Conservation (phyloP, 2,888 invertebrate genomes). For the Nomada flava region DNA sequence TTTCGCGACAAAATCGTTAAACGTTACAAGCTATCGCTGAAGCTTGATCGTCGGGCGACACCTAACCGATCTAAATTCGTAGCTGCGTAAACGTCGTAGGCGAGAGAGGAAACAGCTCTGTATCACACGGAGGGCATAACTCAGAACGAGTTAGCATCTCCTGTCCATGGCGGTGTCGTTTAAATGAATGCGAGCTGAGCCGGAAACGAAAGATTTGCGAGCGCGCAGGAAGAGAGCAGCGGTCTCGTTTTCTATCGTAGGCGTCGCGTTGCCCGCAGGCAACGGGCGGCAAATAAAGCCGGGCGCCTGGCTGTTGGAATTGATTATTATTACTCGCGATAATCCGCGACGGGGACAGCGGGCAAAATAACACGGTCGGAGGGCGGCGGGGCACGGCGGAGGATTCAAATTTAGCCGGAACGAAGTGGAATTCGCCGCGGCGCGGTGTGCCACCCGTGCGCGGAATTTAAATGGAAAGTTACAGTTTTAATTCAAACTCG, state of each 20-base stretch:
- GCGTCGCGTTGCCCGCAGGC: conserved; percentile 23
- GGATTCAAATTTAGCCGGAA: conserved; percentile 61
- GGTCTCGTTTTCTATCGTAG: conserved; percentile 43
- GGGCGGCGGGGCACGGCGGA: background rate
- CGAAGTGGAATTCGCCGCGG: conserved; percentile 23
- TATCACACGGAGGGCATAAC: conserved; percentile 18
- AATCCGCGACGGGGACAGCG: conserved; percentile 41
- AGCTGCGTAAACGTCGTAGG: background rate
- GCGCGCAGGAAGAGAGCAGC: conserved; percentile 5
- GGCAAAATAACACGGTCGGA: conserved; percentile 22
- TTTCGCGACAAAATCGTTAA: background rate
- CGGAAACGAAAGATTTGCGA: conserved; percentile 70
- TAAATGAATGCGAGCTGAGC: conserved; percentile 51
- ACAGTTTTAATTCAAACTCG: conserved; percentile 63
- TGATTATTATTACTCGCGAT: conserved; percentile 66
- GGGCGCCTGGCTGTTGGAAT: conserved; percentile 37
- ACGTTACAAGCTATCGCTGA: background rate
- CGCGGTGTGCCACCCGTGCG: conserved; percentile 25
- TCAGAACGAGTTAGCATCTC: conserved; percentile 36
- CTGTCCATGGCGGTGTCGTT: conserved; percentile 23
- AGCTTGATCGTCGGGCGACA: background rate
- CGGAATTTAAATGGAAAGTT: conserved; percentile 61
- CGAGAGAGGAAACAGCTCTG: conserved; percentile 2
- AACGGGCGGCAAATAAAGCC: conserved; percentile 6
- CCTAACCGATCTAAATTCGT: conserved; percentile 11